These are phyloP conservation scores for Elmis aenea DNA, from an alignment of 2,888 invertebrate species.

Conservation along the genomic window DNA sequence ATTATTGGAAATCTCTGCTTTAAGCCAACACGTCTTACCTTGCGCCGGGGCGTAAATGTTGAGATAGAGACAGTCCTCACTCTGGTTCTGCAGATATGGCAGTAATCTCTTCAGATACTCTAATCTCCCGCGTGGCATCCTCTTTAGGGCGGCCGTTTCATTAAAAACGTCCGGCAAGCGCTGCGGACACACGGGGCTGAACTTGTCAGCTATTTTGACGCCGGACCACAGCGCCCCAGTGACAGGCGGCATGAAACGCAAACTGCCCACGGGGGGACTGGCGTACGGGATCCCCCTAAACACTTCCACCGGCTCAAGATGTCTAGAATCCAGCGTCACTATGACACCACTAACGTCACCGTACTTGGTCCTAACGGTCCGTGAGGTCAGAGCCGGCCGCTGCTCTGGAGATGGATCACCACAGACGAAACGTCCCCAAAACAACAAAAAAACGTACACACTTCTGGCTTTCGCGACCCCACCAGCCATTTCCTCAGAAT, in stretches of 20 bases:
- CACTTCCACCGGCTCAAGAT: constrained; percentile 84
- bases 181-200: constrained; percentile 91
- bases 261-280: constrained; percentile 80
- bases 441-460: constrained; percentile 15
- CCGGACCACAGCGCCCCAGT: constrained; percentile 90
- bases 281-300: constrained; percentile 94
- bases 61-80: constrained; percentile 94
- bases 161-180: constrained; percentile 80
- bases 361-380: constrained; percentile 83
- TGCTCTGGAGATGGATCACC: constrained; percentile 29
- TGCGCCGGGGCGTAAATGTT: constrained; percentile 95
- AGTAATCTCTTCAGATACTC: constrained; percentile 84
- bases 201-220: constrained; percentile 79
- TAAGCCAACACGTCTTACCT: no score
- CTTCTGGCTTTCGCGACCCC: constrained; percentile 7
- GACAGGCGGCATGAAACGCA: constrained; percentile 95
- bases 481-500: constrained; percentile 10
- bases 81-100: constrained; percentile 84
- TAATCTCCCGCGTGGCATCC: constrained; percentile 83
- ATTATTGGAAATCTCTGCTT: no score
- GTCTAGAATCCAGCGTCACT: constrained; percentile 74
- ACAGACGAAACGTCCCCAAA: constrained; percentile 12
- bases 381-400: constrained; percentile 61
- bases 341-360: constrained; percentile 83
- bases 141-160: constrained; percentile 73